phyloP scores from a whole-genome alignment of 1,140 invertebrate species.

The Cepaea nemoralis region DNA sequence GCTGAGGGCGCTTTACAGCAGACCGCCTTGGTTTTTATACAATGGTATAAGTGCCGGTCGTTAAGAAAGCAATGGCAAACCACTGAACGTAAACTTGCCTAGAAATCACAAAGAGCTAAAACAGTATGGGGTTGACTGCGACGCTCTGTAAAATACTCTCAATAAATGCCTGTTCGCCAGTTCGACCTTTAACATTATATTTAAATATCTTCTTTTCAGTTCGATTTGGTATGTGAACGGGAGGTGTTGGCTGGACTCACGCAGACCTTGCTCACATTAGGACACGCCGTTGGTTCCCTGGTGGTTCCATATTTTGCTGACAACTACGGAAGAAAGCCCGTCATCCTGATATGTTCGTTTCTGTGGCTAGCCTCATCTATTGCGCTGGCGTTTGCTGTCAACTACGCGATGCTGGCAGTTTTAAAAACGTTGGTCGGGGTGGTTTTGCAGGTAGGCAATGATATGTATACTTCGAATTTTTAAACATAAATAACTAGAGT shows the following conservation, averaged over 20 bases:
- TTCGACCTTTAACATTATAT: too few relatives aligned
- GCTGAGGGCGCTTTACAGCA: too few relatives aligned
- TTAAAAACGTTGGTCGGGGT: constrained; percentile 35
- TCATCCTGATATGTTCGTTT: constrained; percentile 16
- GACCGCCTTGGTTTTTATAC: too few relatives aligned
- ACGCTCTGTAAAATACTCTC: too few relatives aligned
- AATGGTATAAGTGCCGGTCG: too few relatives aligned
- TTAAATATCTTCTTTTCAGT: constrained; percentile 9
- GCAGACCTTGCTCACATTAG: constrained; percentile 35
- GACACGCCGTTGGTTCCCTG: constrained; percentile 26
- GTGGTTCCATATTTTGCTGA: constrained; percentile 30
- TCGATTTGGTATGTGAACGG: constrained; percentile 41
- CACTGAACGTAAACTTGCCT: too few relatives aligned
- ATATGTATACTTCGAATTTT: too few relatives aligned
- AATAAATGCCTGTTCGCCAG: too few relatives aligned
- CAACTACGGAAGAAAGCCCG: constrained; percentile 37
- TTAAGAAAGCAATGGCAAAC: too few relatives aligned
- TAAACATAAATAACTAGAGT: too few relatives aligned
- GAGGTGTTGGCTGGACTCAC: constrained; percentile 28
- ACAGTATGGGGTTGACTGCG: too few relatives aligned
- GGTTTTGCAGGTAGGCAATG: constrained; percentile 13
- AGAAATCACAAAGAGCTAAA: too few relatives aligned
- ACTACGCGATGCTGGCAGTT: constrained; percentile 29
- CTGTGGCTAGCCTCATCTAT: constrained; percentile 15
- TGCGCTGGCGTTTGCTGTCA: constrained; percentile 7